Percentiles rank a stretch among this genome's conserved stretches.
Conservation (phyloP, 2,888 invertebrate genomes). For the Mechanitis mazaeus region DNA sequence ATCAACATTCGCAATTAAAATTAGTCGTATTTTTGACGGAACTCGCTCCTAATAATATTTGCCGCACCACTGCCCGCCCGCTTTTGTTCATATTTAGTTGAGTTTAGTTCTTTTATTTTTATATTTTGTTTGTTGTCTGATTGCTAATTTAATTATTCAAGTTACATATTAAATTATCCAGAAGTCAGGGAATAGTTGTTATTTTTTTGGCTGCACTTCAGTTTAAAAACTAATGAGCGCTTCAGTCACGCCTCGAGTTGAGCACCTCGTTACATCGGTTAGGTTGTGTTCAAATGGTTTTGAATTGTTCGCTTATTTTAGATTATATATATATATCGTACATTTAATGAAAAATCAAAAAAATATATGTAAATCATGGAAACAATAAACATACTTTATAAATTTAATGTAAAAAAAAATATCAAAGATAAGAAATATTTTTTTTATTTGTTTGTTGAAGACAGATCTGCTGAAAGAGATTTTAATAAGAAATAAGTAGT, state of each 20-base stretch:
- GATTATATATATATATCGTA: too few species aligned
- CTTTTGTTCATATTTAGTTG: conserved; percentile 11
- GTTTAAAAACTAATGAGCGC: conserved; percentile 33
- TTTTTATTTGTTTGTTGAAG: too few species aligned
- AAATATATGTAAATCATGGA: too few species aligned
- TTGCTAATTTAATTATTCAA: neutral
- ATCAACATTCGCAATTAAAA: conserved; percentile 52
- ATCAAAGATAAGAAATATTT: too few species aligned
- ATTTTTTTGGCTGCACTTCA: neutral
- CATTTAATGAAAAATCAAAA: neutral
- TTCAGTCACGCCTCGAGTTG: conserved; percentile 28
- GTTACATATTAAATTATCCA: neutral
- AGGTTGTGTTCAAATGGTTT: neutral
- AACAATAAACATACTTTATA: too few species aligned
- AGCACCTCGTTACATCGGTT: conserved; percentile 28
- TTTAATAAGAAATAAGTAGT: too few species aligned
- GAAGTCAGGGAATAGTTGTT: conserved; percentile 9
- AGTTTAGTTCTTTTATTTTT: neutral
- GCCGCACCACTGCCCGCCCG: conserved; percentile 37
- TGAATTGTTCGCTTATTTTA: conserved; percentile 10
- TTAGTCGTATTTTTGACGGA: conserved; percentile 60
- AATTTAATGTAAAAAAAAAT: too few species aligned
- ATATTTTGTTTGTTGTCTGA: conserved; percentile 8
- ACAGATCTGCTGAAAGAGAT: too few species aligned
- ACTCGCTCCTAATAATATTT: conserved; percentile 48